Conservation (phyloP, 2,888 invertebrate genomes). For the Drosophila yooni region DNA sequence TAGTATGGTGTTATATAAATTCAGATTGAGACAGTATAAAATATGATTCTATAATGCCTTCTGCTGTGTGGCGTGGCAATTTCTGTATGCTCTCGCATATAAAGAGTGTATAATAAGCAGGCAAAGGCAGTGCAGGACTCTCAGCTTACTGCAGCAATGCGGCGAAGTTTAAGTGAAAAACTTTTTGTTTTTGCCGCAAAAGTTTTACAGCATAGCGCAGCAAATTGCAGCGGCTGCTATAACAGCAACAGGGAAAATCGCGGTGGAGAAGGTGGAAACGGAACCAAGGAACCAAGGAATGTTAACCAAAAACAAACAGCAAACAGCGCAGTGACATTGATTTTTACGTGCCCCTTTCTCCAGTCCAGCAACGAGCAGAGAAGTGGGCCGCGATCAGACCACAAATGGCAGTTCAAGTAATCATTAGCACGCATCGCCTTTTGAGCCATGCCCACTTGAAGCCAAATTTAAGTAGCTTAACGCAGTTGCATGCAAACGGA, state of each 20-base stretch:
- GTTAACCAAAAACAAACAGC: slow-evolving; percentile 76
- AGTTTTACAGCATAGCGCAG: slow-evolving; percentile 68
- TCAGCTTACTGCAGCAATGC: slow-evolving; percentile 69
- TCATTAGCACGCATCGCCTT: slow-evolving; percentile 73
- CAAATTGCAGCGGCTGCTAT: slow-evolving; percentile 73
- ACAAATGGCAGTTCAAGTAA: slow-evolving; percentile 75
- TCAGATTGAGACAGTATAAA: not conserved
- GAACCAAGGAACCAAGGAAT: slow-evolving; percentile 75
- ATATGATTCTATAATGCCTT: not conserved
- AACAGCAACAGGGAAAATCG: slow-evolving; percentile 69
- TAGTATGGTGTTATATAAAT: too few species aligned
- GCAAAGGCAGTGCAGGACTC: slow-evolving; percentile 28
- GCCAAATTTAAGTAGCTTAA: slow-evolving; percentile 72
- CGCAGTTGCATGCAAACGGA: slow-evolving; percentile 72
- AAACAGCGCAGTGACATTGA: slow-evolving; percentile 78
- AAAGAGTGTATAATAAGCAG: slow-evolving; percentile 33
- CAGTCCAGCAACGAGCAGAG: slow-evolving; percentile 18
- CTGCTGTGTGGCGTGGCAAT: not conserved
- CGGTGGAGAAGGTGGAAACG: slow-evolving; percentile 42
- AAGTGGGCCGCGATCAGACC: slow-evolving; percentile 52
- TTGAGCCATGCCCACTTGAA: slow-evolving; percentile 23
- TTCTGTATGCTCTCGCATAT: not conserved
- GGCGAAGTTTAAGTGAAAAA: slow-evolving; percentile 78
- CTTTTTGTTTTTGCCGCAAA: slow-evolving; percentile 74
- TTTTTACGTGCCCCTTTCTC: slow-evolving; percentile 59